Base-by-base conservation (phyloP, 1,140 invertebrate species). In the Druon quercuslanigerum region DNA sequence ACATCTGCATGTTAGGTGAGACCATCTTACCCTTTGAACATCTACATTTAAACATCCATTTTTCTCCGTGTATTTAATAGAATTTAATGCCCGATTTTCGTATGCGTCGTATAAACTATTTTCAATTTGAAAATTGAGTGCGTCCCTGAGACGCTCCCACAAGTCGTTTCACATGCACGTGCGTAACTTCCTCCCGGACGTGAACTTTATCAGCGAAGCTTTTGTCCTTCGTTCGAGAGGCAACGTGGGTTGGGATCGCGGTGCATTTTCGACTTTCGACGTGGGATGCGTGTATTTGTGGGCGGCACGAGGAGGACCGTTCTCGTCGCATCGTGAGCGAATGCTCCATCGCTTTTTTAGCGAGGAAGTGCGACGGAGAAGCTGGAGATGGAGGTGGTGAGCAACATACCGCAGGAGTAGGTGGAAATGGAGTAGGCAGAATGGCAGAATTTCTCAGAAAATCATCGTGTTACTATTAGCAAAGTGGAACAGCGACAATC, bases 401-500 rank as follows among this genome's bases (percentile, higher is more conserved):
- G 5, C 25, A 57, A 66, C 60, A 66, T 66, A 46, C 60, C 46
- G 16, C 19, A 19, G 72, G 50, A 75, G 51, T 73, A 76, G 75
- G 78, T 76, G 77, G 79, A 50, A 66, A 66, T 80, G 60, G 71
- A 77, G 78, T 76, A 77, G 77, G 77, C 75, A 84, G 82, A 83
- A 84, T 82, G 75, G 83, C 80, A 82, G 80, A 79, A 87, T 87
- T 86, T 83, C 85, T 86, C 83, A 80, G 82, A 83, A 87, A 86
- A 85, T 85, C 78, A 85, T 85, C 78, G 81, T 76, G 78, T 79
- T 80, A 74, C 57, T 70, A 33, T 66, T 66, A 14, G 82, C 84
- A 75, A 87, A 89, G 85, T 87, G 84, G 85, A 87, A 87, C 85
- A 79, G 73, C 80, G 85, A 84, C 82, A 85, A 82, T 76, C 79